Evolutionary conservation across 2,888 invertebrate genomes (phyloP), one percentile per base, ranked within the genome.

Genomic region (Ophion obscuratus): DNA sequence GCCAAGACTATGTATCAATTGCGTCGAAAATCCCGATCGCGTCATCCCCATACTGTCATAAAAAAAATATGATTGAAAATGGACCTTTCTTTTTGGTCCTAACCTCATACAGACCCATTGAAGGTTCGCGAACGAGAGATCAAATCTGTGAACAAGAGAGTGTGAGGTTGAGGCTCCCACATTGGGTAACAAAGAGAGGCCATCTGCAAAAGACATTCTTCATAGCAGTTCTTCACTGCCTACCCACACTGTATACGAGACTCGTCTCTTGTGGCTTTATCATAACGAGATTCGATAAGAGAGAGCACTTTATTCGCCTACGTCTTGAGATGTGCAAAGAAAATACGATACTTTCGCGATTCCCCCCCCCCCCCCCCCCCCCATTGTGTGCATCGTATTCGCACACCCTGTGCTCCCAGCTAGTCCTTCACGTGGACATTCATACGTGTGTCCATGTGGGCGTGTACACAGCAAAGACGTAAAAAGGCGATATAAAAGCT

Each of bases 381-480:
- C 68, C 79, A 62, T 71, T 78, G 78, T 81, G 82, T 82, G 76
- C 85, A 40, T 59, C 83, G 79, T 53, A 53, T 53, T 53, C 53
- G 17, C 17, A 14, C 53, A 17, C 2, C 53, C 53, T 53, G 17
- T 81, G 79, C 80, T 82, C 84, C 76, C 89, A 89, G 89, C 90
- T 88, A 88, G 53, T 88, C 87, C 86, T 85, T 87, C 57, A 89
- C 85, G 87, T 85, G 68, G 86, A 83, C 74, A 70, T 57, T 68
- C 71, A 70, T 79, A 61, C 71, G 2, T 78, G 17, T 36, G 11
- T 68, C 59, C 66, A 68, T 61, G n/a, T 20, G 24, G 44, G 61
- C 73, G 44, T 20, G 53, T 53, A 10, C 9, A 59, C 20, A 11
- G 14, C 31, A 11, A 59, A 40, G 36, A 40, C 40, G 36, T 11